Base-by-base conservation (phyloP, 1,140 invertebrate species). In the Aleiodes sp. region DNA sequence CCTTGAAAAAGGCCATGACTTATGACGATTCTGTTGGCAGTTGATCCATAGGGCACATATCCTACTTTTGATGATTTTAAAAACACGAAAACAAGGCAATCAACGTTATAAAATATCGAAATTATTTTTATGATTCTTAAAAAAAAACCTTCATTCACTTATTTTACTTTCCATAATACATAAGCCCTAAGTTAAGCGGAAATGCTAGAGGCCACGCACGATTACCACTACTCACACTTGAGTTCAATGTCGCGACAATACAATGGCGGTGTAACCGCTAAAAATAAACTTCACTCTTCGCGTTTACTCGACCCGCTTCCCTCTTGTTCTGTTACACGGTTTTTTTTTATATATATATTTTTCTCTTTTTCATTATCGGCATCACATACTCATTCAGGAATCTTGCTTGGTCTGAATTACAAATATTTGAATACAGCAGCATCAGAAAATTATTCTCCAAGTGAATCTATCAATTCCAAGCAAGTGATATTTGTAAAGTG, bases 191-290 rank as follows among this genome's bases (percentile, higher is more conserved):
- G 56, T 59, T 59, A 28, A 59, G 56, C 56, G 56, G 56, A 59
- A 59, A 59, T 59, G 56, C 56, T 59, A 59, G 56, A 59, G 56
- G 28, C 56, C 56, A 59, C 28, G 56, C 56, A 59, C 56, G 56
- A 59, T 59, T 59, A 59, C 56, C 56, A 59, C 56, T 59, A 52
- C 56, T 29, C 56, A 59, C 56, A 59, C 56, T 59, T 52, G 28
- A 75, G 74, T 83, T 82, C 81, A 83, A 82, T 82, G 81, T 81
- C 81, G 78, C 76, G 75, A 76, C 76, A 75, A 79, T 75, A 85
- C 80, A 82, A 83, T 81, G 82, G 56, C 56, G n/a, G 10, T 79
- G 81, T 85, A 84, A 85, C 78, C 82, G 82, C 82, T 84, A 85
- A 85, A 85, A 85, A 85, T 85, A 85, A 76, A 78, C 74, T 56